These are phyloP conservation scores for Himalopsyche japonica DNA, from an alignment of 2,888 invertebrate genomes.

Conservation along the genomic window DNA sequence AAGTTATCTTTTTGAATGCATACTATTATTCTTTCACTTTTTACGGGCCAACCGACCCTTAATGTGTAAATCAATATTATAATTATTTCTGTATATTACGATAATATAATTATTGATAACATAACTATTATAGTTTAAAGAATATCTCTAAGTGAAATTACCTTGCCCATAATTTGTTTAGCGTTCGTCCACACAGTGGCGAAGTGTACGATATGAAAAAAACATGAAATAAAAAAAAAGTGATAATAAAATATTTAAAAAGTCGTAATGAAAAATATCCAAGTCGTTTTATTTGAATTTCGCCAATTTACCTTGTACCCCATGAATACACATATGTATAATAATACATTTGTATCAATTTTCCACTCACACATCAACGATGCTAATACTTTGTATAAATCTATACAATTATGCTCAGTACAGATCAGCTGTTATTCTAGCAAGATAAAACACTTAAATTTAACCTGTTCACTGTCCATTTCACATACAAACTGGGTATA, in stretches of 20 bases:
- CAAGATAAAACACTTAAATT: too few relatives aligned
- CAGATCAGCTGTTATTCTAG: too few relatives aligned
- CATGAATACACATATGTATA: too few relatives aligned
- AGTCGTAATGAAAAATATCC: constrained; percentile 33
- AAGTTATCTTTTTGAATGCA: background rate
- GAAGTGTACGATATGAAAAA: constrained; percentile 24
- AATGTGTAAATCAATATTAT: constrained; percentile 3
- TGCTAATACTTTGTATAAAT: too few relatives aligned
- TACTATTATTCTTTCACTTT: constrained; percentile 4
- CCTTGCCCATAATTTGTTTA: constrained; percentile 34
- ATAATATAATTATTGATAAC: background rate
- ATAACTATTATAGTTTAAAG: background rate
- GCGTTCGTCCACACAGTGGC: constrained; percentile 26
- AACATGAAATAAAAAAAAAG: constrained; percentile 33
- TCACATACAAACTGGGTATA: too few relatives aligned
- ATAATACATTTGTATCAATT: too few relatives aligned
- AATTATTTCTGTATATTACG: background rate
- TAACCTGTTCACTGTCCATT: too few relatives aligned
- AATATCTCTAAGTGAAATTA: background rate
- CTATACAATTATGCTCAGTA: too few relatives aligned
- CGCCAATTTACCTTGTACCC: background rate
- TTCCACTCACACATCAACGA: too few relatives aligned
- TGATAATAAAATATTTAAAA: constrained; percentile 40
- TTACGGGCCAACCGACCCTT: background rate
- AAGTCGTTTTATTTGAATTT: constrained; percentile 17